Evolutionary conservation across 1,140 invertebrate species (phyloP).

Genomic region (Meloidogyne chitwoodi): DNA sequence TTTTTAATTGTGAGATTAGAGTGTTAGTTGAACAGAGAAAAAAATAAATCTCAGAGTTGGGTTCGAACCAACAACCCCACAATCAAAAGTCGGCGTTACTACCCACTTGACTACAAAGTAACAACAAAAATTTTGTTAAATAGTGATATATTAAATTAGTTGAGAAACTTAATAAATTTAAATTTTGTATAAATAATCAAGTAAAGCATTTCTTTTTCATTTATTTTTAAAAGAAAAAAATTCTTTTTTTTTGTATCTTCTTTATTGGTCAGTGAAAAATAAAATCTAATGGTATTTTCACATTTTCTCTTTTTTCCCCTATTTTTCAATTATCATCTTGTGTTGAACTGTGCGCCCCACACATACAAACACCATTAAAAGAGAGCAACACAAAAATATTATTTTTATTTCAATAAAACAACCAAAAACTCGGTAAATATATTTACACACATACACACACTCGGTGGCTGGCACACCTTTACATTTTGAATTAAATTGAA

Average conservation of each 20-base stretch:
- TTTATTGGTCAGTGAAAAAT: too few species aligned
- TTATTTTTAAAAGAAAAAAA: too few species aligned
- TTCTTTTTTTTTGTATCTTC: too few species aligned
- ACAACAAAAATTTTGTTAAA: too few species aligned
- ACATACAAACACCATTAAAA: neutral
- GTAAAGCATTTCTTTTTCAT: too few species aligned
- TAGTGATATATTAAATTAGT: too few species aligned
- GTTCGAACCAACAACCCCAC: neutral
- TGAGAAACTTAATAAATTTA: too few species aligned
- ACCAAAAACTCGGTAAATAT: neutral
- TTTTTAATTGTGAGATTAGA: too few species aligned
- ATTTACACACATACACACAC: too few species aligned
- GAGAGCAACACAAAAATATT: neutral
- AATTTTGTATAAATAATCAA: too few species aligned
- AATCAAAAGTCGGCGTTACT: neutral
- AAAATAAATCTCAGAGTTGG: neutral
- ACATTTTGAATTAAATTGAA: too few species aligned
- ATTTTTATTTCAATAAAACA: neutral
- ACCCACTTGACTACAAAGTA: neutral
- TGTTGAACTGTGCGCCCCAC: neutral
- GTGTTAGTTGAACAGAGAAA: neutral
- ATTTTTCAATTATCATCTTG: neutral
- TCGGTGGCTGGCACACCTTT: neutral
- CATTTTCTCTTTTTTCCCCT: neutral
- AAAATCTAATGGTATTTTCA: neutral